phyloP scores from a whole-genome alignment of 2,113 vertebrate species.

The Hyperopisus bebe region DNA sequence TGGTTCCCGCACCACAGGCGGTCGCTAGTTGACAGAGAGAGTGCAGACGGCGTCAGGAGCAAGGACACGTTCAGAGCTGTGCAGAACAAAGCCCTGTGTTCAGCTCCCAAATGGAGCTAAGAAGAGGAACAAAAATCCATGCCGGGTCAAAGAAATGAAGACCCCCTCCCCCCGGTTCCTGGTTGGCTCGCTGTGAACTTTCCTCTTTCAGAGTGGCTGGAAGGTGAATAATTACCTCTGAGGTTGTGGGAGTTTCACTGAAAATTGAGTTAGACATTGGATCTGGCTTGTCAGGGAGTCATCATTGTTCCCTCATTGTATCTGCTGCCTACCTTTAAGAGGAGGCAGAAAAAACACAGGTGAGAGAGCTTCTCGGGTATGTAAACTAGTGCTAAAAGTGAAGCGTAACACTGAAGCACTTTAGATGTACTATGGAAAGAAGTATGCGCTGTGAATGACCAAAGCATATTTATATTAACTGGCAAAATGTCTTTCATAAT shows the following conservation, averaged over 20 bases:
- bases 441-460: neutral
- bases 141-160: neutral
- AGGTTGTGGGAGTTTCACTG: neutral
- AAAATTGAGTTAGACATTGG: neutral
- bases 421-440: neutral
- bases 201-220: neutral
- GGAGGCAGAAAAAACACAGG: neutral
- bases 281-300: neutral
- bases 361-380: neutral
- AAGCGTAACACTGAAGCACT: neutral
- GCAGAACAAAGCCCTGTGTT: neutral
- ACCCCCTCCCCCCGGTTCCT: neutral
- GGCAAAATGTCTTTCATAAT: neutral
- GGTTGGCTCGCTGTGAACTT: neutral
- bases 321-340: neutral
- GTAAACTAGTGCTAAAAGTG: neutral
- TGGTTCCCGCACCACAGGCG: neutral
- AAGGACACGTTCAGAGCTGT: neutral
- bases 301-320: neutral
- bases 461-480: neutral
- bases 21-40: neutral
- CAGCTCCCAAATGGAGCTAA: neutral
- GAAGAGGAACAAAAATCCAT: neutral
- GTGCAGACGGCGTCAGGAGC: neutral
- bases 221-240: neutral